Base-by-base conservation (phyloP, 2,888 invertebrate species). In the Yponomeuta sedellus region DNA sequence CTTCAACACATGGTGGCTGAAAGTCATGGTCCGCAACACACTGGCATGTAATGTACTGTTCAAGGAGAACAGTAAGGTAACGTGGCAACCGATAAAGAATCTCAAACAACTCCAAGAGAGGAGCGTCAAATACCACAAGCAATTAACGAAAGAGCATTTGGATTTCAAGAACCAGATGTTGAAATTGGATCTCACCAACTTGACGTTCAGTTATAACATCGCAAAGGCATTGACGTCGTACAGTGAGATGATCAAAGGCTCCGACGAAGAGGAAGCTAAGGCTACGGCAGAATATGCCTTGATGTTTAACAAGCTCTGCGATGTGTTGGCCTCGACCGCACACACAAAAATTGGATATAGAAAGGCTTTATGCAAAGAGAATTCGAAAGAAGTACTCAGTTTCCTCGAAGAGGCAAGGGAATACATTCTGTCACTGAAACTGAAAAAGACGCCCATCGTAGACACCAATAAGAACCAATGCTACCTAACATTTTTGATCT, bases 111-210 rank as follows among this genome's bases (percentile, higher is more conserved):
- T 59, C 20, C 59, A 59, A 22, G 25, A 59, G 22, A 59, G 25
- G 20, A 59, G 25, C 22, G 22, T 59, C 22, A 20, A 59, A 19
- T 59, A 22, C 25, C 12, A 20, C 6, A 59, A 59, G 25, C n/a
- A 25, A 25, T 59, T 59, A 20, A 59, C 59, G 1, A 20, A 25
- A 63, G 16, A 10, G 1, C 63, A 63, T 34, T 63, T 63, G 16
- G 19, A 63, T 19, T 28, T 63, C n/a, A 63, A 34, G 63, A 19
- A 40, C 63, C 19, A 19, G 28, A 19, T 63, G 19, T 63, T 44
- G 63, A 63, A 19, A 34, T 16, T 59, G 59, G 25, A 59, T 22
- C 59, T 59, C 2, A 59, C 59, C 12, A 22, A 20, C 22, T 25
- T 22, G 25, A 25, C 59, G 12, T 25, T 59, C 12, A 59, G 25